Base-by-base conservation (phyloP, 2,888 invertebrate species). In the Serripes groenlandicus region DNA sequence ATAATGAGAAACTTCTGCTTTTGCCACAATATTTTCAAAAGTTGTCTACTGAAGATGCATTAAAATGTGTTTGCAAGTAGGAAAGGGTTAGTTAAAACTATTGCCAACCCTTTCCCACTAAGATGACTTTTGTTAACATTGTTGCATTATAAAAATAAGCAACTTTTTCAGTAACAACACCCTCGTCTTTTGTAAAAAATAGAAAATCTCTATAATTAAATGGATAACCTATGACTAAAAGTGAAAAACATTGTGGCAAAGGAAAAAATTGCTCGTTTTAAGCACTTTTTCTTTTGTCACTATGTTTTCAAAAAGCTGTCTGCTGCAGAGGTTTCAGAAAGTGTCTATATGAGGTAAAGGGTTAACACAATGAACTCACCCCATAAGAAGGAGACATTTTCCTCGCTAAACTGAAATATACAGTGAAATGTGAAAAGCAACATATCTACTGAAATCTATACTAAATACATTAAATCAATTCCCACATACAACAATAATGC, bases 341-440 rank as follows among this genome's bases (percentile, higher is more conserved):
- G 15, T 11, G 58, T 15, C 1, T n/a, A 2, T 58, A 23, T 58
- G 58, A n/a, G 15, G 58, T 26, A 58, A 58, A 58, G 58, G 58
- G 58, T 58, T n/a, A 56, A 56, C n/a, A 56, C 9, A 56, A 15
- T 56, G 26, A 26, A 23, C 26, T 7, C 26, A 7, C n/a, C n/a
- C 56, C 26, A 60, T 56, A 4, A 26, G 15, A 42, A 42, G 75
- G 75, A 54, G 75, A 75, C 35, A 66, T 49, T 68, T 54, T 75
- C 21, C 66, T 52, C 28, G 26, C 21, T 18, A 54, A 56, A 26
- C 75, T 75, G 66, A 68, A 75, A 75, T 15, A 5, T n/a, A 54
- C n/a, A n/a, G n/a, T n/a, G n/a, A n/a, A n/a, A n/a, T n/a, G n/a
- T n/a, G n/a, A n/a, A n/a, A n/a, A n/a, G n/a, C n/a, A n/a, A n/a